Evolutionary conservation across 2,888 invertebrate species (phyloP).

Genomic region (Rhorus exstirpatorius): DNA sequence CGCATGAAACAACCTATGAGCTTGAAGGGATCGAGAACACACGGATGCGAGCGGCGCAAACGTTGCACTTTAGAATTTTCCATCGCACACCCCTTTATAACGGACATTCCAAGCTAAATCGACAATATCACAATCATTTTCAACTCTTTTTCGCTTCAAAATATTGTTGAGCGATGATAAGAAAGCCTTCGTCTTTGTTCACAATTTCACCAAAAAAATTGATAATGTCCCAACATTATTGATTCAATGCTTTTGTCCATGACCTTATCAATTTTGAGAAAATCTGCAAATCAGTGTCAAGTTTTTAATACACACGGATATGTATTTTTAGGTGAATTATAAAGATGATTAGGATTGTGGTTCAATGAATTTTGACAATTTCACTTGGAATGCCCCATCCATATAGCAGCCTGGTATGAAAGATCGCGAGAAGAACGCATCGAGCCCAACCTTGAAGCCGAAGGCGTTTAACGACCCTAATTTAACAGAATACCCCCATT

Average conservation of each 20-base stretch:
- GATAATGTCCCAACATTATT: too few species aligned
- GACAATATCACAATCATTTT: neutral
- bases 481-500: conserved; percentile 62
- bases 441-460: conserved; percentile 67
- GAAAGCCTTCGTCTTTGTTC: too few species aligned
- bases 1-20: conserved; percentile 37
- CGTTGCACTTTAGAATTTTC: conserved; percentile 44
- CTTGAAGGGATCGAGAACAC: conserved; percentile 47
- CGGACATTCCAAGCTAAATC: conserved; percentile 1
- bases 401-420: conserved; percentile 32
- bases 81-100: conserved; percentile 39
- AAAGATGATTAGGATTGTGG: neutral
- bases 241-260: too few species aligned
- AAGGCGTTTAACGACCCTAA: conserved; percentile 71
- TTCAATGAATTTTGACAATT: neutral
- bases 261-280: too few species aligned
- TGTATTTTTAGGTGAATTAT: neutral
- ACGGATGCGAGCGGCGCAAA: conserved; percentile 30
- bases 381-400: conserved; percentile 10
- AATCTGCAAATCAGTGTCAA: too few species aligned
- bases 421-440: conserved; percentile 56
- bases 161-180: neutral
- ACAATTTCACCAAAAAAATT: too few species aligned
- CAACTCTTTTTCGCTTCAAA: neutral
- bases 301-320: too few species aligned